Percentiles rank a stretch among this genome's conserved stretches.
phyloP scores from a whole-genome alignment of 2,797 vertebrate species.

The Siniperca undulata region DNA sequence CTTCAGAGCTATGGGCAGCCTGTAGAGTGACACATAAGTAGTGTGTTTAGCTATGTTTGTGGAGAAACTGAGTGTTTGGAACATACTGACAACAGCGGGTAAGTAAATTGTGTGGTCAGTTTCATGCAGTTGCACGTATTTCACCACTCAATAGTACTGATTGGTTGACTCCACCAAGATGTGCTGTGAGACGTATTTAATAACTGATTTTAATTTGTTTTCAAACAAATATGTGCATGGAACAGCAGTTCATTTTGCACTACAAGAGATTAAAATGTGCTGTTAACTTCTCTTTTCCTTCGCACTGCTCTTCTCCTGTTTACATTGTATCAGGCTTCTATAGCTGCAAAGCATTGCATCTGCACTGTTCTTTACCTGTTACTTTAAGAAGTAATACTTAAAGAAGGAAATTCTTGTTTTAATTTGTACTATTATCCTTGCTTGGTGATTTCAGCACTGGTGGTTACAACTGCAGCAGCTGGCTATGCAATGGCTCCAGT shows the following conservation, averaged over 20 bases:
- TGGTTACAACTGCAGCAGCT: conserved; percentile 92
- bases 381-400: not conserved
- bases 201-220: not conserved
- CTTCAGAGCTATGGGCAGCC: not conserved
- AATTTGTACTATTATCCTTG: not conserved
- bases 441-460: conserved; percentile 88
- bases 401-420: not conserved
- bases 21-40: not conserved
- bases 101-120: not conserved
- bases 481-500: conserved; percentile 95
- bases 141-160: not conserved
- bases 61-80: not conserved
- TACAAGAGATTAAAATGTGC: not conserved
- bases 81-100: not conserved
- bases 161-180: too few relatives aligned
- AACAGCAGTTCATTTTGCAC: not conserved
- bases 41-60: not conserved
- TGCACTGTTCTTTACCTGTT: not conserved
- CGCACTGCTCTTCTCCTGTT: not conserved
- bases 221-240: not conserved
- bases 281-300: not conserved
- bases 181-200: not conserved
- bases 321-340: not conserved
- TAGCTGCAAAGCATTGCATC: not conserved
- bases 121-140: not conserved